Evolutionary conservation across 2,113 vertebrate genomes (phyloP).

Genomic region (Heloderma charlesbogerti): DNA sequence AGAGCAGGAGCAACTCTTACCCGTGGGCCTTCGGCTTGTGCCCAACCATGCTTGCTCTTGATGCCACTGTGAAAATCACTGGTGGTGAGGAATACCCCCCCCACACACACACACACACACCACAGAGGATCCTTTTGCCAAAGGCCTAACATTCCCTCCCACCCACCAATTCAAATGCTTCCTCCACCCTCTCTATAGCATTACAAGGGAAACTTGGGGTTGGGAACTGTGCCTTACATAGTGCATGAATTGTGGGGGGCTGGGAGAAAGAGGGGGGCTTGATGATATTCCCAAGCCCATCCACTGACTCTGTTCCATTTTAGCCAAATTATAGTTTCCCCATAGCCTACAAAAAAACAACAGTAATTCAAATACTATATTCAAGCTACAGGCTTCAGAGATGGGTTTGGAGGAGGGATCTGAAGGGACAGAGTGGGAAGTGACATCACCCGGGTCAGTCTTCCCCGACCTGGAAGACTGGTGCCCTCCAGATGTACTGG

Average conservation of each 20-base stretch:
- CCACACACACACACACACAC: no score
- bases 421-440: not conserved
- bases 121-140: not conserved
- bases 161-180: not conserved
- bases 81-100: not conserved
- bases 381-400: no score
- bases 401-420: not conserved
- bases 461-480: no score
- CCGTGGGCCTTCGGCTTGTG: no score
- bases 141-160: not conserved
- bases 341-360: no score
- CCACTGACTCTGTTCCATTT: not conserved
- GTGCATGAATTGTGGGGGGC: not conserved
- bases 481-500: no score
- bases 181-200: not conserved
- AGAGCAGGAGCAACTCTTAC: no score
- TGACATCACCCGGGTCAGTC: not conserved
- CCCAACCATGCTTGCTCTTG: not conserved
- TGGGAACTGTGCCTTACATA: not conserved
- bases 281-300: not conserved
- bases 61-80: not conserved
- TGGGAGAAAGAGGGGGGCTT: not conserved
- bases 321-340: no score
- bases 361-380: no score
- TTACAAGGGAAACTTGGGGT: not conserved